Evolutionary conservation across 2,888 invertebrate species (phyloP).

Genomic region (Heliconius ethilla): DNA sequence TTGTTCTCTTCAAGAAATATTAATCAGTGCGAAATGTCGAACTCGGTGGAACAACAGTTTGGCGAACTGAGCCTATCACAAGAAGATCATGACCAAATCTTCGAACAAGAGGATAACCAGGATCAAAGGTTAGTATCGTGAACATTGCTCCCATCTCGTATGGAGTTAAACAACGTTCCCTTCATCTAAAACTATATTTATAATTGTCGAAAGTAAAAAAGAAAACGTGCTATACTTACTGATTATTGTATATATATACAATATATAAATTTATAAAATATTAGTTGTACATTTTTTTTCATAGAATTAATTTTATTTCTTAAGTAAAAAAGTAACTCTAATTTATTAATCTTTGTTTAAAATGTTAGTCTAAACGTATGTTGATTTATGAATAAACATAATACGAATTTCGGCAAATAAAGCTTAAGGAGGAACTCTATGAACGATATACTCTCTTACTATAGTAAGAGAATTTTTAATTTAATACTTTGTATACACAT

Average conservation of each 20-base stretch:
- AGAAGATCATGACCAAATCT: slow-evolving; percentile 88
- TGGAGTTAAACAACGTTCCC: not conserved
- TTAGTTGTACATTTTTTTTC: too few relatives aligned
- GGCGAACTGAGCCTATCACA: slow-evolving; percentile 86
- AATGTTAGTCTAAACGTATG: too few relatives aligned
- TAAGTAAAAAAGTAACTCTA: too few relatives aligned
- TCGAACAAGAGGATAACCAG: slow-evolving; percentile 84
- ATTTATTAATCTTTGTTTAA: too few relatives aligned
- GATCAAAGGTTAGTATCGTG: slow-evolving; percentile 79
- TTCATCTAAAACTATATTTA: not conserved
- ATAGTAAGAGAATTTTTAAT: not conserved
- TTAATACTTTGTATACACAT: not conserved
- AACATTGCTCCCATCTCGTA: not conserved
- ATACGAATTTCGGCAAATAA: not conserved
- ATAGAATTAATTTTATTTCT: too few relatives aligned
- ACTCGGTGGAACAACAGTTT: slow-evolving; percentile 85
- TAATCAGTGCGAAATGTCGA: slow-evolving; percentile 60
- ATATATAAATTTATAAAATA: too few relatives aligned
- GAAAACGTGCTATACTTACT: too few relatives aligned
- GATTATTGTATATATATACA: too few relatives aligned
- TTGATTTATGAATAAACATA: too few relatives aligned
- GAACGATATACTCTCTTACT: too few relatives aligned
- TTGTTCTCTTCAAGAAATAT: slow-evolving; percentile 25
- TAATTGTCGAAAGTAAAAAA: not conserved
- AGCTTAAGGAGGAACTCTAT: not conserved